These are phyloP conservation scores for Agrotis puta DNA, from an alignment of 2,888 invertebrate species.

Conservation along the genomic window DNA sequence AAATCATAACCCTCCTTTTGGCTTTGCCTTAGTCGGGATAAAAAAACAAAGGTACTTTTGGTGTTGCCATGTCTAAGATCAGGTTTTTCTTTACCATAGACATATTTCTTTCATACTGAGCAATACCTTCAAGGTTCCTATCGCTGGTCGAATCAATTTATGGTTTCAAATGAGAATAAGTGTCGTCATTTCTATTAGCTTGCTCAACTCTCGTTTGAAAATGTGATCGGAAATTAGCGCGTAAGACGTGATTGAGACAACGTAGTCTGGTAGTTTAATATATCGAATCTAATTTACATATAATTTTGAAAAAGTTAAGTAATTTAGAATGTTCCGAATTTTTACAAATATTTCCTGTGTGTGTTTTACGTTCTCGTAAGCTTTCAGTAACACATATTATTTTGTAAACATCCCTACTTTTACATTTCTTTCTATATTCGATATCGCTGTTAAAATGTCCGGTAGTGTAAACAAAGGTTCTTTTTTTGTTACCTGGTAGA, in stretches of 20 bases:
- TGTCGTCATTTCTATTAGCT: conserved; percentile 38
- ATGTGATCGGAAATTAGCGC: conserved; percentile 4
- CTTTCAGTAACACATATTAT: no score
- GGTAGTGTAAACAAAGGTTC: no score
- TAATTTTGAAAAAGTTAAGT: neutral
- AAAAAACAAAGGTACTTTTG: no score
- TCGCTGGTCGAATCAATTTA: conserved; percentile 26
- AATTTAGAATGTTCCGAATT: no score
- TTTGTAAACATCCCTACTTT: no score
- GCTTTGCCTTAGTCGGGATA: no score
- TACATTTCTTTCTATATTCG: no score
- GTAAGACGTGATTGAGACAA: neutral
- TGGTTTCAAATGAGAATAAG: conserved; percentile 24
- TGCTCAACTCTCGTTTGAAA: conserved; percentile 37
- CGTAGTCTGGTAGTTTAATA: neutral
- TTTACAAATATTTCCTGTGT: no score
- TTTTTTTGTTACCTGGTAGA: no score
- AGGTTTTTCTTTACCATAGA: neutral
- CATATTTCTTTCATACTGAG: conserved; percentile 7
- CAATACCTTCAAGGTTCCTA: conserved; percentile 36
- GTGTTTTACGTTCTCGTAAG: no score
- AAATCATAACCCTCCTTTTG: no score
- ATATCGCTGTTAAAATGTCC: no score
- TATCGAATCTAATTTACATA: neutral
- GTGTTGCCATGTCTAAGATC: conserved; percentile 6